phyloP scores from a whole-genome alignment of 2,113 vertebrate genomes.

The Brachyhypopomus gauderio region DNA sequence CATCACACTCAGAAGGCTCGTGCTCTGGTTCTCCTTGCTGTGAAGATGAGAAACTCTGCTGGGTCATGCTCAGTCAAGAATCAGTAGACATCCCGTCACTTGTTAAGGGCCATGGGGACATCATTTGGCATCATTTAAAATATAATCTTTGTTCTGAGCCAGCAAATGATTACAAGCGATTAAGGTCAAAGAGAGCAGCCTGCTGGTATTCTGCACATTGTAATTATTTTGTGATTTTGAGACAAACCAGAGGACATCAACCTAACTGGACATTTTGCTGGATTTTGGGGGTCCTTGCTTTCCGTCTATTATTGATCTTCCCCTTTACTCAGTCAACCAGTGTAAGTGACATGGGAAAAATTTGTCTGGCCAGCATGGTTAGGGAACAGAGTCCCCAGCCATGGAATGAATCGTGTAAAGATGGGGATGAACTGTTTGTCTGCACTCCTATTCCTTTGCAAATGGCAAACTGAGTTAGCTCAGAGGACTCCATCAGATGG shows the following conservation, averaged over 20 bases:
- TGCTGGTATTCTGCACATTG: not conserved
- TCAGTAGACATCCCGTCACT: not conserved
- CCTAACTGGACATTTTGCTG: too few species aligned
- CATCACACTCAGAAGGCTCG: not conserved
- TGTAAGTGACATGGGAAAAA: too few species aligned
- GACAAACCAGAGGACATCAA: not conserved
- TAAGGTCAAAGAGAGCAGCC: constrained; percentile 61
- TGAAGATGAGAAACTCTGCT: not conserved
- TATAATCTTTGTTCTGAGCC: constrained; percentile 51
- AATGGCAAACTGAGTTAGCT: too few species aligned
- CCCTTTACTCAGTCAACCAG: not conserved
- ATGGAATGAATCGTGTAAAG: too few species aligned
- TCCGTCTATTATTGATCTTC: not conserved
- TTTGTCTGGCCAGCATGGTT: too few species aligned
- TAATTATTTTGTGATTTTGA: not conserved
- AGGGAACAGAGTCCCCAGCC: too few species aligned
- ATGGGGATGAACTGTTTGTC: too few species aligned
- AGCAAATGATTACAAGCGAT: constrained; percentile 68
- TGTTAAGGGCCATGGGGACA: not conserved
- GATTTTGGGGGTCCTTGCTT: not conserved
- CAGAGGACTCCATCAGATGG: too few species aligned
- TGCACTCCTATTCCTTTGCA: too few species aligned
- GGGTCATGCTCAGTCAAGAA: not conserved
- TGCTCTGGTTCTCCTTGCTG: not conserved
- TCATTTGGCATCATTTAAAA: constrained; percentile 39